A percentile compares a stretch with the other conserved stretches of the same genome.
phyloP scores from a whole-genome alignment of 2,797 vertebrate genomes.

The Staurois parvus region DNA sequence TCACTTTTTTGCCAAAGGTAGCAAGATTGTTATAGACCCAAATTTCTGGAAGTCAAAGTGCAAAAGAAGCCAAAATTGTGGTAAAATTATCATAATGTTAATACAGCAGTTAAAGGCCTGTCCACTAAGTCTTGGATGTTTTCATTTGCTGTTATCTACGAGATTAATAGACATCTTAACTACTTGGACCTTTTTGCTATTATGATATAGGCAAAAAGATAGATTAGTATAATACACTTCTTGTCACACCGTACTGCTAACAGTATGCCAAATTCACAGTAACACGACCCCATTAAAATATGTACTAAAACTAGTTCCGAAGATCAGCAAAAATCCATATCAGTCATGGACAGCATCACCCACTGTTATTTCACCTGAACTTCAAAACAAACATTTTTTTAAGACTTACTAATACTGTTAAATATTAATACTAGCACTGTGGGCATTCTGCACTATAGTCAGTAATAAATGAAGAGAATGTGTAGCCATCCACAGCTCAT shows the following conservation, averaged over 20 bases:
- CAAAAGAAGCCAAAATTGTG: no score
- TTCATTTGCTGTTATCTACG: not conserved
- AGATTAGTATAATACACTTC: not conserved
- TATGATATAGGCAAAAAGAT: not conserved
- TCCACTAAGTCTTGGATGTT: not conserved
- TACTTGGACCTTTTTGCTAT: not conserved
- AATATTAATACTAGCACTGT: conserved; percentile 54
- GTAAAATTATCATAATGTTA: not conserved
- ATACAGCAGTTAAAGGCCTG: not conserved
- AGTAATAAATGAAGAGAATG: conserved; percentile 29
- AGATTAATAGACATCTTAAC: not conserved
- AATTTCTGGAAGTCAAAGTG: no score
- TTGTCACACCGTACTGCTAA: not conserved
- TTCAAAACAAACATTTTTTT: conserved; percentile 32
- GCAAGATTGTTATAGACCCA: no score
- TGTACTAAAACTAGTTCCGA: conserved; percentile 22
- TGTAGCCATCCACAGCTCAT: not conserved
- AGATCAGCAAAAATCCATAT: conserved; percentile 2
- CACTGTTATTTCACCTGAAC: conserved; percentile 18
- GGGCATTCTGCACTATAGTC: conserved; percentile 35
- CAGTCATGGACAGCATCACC: not conserved
- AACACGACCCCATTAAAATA: conserved; percentile 4
- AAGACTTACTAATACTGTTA: conserved; percentile 37
- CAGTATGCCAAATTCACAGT: not conserved
- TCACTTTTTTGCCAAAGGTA: no score